Evolutionary conservation across 2,797 vertebrate genomes (phyloP).

Genomic region (Enteromius afrohamiltoni): DNA sequence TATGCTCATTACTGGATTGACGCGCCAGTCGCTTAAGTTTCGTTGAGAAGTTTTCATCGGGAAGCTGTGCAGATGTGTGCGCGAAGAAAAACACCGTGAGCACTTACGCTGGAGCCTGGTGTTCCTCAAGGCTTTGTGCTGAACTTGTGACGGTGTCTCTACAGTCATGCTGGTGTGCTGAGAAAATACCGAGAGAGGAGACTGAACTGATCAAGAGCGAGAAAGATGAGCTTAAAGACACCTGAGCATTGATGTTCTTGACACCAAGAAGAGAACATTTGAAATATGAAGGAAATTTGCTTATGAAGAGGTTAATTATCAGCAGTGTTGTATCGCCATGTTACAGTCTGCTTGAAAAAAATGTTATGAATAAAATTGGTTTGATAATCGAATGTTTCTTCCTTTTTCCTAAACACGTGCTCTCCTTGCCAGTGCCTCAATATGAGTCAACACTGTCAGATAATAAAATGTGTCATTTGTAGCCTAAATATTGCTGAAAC

Average conservation of each 20-base stretch:
- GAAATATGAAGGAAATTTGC: slow-evolving; percentile 1
- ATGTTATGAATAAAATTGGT: slow-evolving; percentile 23
- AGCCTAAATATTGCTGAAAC: neutral
- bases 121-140: neutral
- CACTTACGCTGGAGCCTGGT: neutral
- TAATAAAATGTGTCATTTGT: neutral
- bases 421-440: neutral
- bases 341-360: neutral
- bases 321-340: neutral
- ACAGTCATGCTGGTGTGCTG: neutral
- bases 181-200: neutral
- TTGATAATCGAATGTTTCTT: neutral
- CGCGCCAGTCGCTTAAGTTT: slow-evolving; percentile 75
- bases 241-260: neutral
- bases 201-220: neutral
- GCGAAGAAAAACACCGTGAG: neutral
- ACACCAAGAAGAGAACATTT: neutral
- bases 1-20: slow-evolving; percentile 78
- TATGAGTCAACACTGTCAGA: neutral
- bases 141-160: neutral
- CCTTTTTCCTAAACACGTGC: neutral
- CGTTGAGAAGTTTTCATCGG: neutral
- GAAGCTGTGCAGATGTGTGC: neutral
- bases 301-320: neutral
- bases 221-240: neutral